Evolutionary conservation across 2,888 invertebrate genomes (phyloP).

Genomic region (Pollenia griseotomentosa): DNA sequence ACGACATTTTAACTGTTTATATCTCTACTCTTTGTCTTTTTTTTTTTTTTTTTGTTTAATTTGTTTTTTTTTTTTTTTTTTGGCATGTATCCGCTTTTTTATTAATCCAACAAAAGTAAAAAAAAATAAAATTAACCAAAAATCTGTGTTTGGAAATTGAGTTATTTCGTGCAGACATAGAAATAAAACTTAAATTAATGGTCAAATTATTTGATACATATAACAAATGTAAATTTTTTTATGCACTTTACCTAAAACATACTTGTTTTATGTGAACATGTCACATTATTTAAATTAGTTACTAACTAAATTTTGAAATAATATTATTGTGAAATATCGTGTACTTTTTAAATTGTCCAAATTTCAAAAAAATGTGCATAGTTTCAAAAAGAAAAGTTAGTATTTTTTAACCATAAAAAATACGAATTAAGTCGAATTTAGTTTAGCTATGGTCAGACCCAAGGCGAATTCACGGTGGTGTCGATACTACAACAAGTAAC

Average conservation of each 20-base stretch:
- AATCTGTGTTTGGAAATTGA: slow-evolving; percentile 26
- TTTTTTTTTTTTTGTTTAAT: slow-evolving; percentile 1
- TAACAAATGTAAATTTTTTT: slow-evolving; percentile 20
- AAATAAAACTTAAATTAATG: slow-evolving; percentile 35
- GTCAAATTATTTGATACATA: slow-evolving; percentile 29
- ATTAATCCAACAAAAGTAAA: slow-evolving; percentile 18
- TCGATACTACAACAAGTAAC: no score
- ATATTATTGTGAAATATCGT: neutral
- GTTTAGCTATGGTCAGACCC: no score
- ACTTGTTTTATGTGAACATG: slow-evolving; percentile 23
- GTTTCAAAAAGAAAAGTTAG: no score
- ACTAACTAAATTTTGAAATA: slow-evolving; percentile 9
- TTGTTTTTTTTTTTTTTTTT: slow-evolving; percentile 3
- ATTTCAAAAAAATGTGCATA: no score
- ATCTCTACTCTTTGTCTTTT: neutral
- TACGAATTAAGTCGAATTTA: no score
- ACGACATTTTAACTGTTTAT: slow-evolving; percentile 56
- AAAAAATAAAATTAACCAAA: slow-evolving; percentile 4
- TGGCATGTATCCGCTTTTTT: slow-evolving; percentile 58
- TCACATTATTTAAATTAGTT: slow-evolving; percentile 47
- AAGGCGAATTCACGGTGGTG: no score
- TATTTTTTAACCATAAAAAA: no score
- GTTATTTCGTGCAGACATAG: slow-evolving; percentile 4
- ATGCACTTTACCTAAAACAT: slow-evolving; percentile 2
- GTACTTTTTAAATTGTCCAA: no score